Evolutionary conservation across 2,888 invertebrate genomes (phyloP), one percentile per base, ranked within the genome.

Genomic region (Lycophotia porphyrea): DNA sequence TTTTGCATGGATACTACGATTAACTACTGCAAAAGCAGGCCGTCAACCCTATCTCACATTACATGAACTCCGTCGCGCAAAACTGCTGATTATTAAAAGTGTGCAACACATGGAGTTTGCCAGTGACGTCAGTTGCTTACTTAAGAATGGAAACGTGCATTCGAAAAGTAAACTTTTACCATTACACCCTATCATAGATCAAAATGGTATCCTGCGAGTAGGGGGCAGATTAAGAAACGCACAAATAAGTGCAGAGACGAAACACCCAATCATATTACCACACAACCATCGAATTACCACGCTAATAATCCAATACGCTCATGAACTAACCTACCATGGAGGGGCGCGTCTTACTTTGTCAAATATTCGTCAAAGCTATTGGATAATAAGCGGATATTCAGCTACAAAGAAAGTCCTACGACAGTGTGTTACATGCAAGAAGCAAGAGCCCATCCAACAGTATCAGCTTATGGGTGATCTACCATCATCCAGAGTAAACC

Each of bases 321-420:
- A 42, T 27, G 63, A 64, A 2, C 18, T 64, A 39, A 64, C 63
- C 18, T 64, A 64, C 63, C 63, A 64, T 27, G 63, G 63, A n/a
- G 39, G 63, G 34, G 64, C 39, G 39, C 60, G 64, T 1, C 64
- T 42, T 42, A 64, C 60, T 61, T 64, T 64, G 2, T 27, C n/a
- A 64, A 64, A 42, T 9, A 64, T 64, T 18, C 39, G 63, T 4
- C 63, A 63, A n/a, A 63, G 39, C 8, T 64, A 64, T 42, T 64
- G 63, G 63, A 64, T 64, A 42, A 64, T 64, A 39, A 44, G 65
- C 65, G 65, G 65, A 65, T 65, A 65, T 31, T 65, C 65, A 21
- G 65, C 65, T 13, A 65, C 65, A 24, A 65, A 44, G 18, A 63
- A 63, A 63, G n/a, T 63, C 9, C n/a, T 39, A n/a, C 39, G 39